phyloP scores from a whole-genome alignment of 2,113 vertebrate species.

The Gadus chalcogrammus region DNA sequence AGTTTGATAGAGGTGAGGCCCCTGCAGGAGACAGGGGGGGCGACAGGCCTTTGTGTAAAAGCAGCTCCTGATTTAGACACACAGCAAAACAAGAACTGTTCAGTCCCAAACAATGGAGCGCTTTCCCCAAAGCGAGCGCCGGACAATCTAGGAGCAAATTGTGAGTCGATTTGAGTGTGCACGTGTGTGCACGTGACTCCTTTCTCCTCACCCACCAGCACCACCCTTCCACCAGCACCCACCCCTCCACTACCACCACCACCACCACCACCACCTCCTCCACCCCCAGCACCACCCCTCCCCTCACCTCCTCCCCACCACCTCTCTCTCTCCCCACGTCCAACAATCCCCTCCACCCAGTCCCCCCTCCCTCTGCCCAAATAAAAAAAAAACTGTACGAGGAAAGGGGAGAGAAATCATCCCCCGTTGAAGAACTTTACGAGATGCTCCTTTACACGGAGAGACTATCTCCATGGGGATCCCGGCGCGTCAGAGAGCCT shows the following conservation, averaged over 20 bases:
- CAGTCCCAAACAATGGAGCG: slow-evolving; percentile 57
- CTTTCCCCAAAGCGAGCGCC: slow-evolving; percentile 54
- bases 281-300: neutral
- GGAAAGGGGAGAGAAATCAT: slow-evolving; percentile 58
- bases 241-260: neutral
- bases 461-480: slow-evolving; percentile 69
- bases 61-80: slow-evolving; percentile 63
- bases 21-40: slow-evolving; percentile 2
- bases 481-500: slow-evolving; percentile 64
- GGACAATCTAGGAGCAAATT: slow-evolving; percentile 64
- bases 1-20: neutral
- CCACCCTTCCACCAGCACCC: no score
- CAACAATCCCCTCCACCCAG: slow-evolving; percentile 37
- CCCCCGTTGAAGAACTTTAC: slow-evolving; percentile 64
- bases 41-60: slow-evolving; percentile 48
- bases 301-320: no score
- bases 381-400: slow-evolving; percentile 55
- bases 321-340: slow-evolving; percentile 26
- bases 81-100: slow-evolving; percentile 67
- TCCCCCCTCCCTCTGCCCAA: slow-evolving; percentile 37
- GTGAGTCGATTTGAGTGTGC: slow-evolving; percentile 21
- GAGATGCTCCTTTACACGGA: slow-evolving; percentile 62
- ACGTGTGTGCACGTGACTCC: slow-evolving; percentile 28
- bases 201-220: no score
- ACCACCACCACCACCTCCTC: neutral